A percentile compares a stretch with the other conserved stretches of the same genome.
These are phyloP conservation scores for Megamerina dolium DNA, from an alignment of 2,888 invertebrate genomes.

Conservation along the genomic window DNA sequence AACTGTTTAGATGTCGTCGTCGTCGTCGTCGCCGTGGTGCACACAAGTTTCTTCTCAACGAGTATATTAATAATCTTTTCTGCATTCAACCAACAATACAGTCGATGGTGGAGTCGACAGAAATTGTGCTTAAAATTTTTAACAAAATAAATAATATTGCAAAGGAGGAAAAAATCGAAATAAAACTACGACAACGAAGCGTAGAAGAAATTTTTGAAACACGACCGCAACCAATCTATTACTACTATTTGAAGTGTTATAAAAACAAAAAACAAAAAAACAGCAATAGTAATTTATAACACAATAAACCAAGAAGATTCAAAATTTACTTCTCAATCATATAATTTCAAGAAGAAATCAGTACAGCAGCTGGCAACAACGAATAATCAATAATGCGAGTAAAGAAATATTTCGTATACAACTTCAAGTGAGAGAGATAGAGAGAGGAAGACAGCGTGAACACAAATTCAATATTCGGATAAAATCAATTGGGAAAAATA, in stretches of 20 bases:
- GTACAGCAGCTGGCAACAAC: neutral
- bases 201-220: neutral
- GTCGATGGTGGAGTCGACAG: too few relatives aligned
- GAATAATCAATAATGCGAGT: too few relatives aligned
- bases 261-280: neutral
- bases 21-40: too few relatives aligned
- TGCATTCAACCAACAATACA: too few relatives aligned
- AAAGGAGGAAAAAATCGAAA: neutral
- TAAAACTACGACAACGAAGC: neutral
- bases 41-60: too few relatives aligned
- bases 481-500: too few relatives aligned
- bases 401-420: too few relatives aligned
- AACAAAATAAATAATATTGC: neutral
- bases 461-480: too few relatives aligned
- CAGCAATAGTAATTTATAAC: neutral
- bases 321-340: constrained; percentile 8
- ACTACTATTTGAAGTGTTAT: neutral
- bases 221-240: neutral
- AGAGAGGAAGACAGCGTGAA: too few relatives aligned
- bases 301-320: neutral
- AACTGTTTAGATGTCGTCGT: too few relatives aligned
- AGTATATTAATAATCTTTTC: too few relatives aligned
- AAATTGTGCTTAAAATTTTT: neutral
- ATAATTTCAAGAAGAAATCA: neutral
- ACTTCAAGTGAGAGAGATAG: too few relatives aligned